These are phyloP conservation scores for Thunnus maccoyii DNA, from an alignment of 2,113 vertebrate genomes.

Conservation along the genomic window DNA sequence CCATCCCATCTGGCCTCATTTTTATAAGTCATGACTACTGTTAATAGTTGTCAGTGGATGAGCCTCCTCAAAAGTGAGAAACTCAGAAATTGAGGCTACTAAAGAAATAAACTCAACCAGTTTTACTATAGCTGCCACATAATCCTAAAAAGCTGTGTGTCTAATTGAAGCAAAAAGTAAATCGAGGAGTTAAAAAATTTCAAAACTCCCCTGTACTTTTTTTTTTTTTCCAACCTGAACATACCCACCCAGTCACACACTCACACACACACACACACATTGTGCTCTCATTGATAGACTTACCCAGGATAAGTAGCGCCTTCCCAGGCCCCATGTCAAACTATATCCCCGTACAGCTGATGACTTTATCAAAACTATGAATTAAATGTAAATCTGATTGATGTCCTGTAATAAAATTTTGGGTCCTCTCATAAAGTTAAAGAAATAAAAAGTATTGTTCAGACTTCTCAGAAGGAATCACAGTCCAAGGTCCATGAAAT, in stretches of 20 bases:
- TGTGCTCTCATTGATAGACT: slow-evolving; percentile 49
- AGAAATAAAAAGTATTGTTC: neutral
- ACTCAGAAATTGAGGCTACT: neutral
- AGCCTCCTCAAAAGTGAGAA: neutral
- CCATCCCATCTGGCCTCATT: neutral
- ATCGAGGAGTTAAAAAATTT: neutral
- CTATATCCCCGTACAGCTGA: slow-evolving; percentile 1
- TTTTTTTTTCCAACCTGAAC: neutral
- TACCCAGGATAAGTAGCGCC: slow-evolving; percentile 59
- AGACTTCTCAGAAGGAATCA: neutral
- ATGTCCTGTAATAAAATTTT: neutral
- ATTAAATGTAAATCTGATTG: neutral
- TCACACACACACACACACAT: slow-evolving; percentile 19
- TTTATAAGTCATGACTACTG: neutral
- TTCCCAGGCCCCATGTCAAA: slow-evolving; percentile 58
- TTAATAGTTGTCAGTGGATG: neutral
- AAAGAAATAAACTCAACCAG: no score
- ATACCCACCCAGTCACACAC: neutral
- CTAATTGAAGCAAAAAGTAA: neutral
- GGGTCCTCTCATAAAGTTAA: slow-evolving; percentile 15
- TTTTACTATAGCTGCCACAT: no score
- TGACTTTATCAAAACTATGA: neutral
- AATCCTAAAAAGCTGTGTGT: neutral
- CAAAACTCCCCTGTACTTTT: neutral
- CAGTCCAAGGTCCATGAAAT: slow-evolving; percentile 28